phyloP scores from a whole-genome alignment of 2,888 invertebrate genomes.

The Melinaea marsaeus region DNA sequence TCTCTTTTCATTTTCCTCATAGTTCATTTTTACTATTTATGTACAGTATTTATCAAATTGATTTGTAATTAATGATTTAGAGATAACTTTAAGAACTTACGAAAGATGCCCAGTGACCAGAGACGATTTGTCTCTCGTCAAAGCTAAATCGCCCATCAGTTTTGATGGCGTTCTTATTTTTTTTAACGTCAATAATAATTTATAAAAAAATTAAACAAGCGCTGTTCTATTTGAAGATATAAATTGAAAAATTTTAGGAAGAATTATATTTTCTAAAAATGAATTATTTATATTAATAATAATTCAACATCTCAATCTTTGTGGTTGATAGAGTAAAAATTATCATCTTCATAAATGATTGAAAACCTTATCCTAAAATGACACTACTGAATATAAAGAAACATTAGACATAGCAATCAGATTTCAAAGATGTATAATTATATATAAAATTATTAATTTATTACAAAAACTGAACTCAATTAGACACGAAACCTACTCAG shows the following conservation, averaged over 20 bases:
- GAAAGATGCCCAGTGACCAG: conserved; percentile 11
- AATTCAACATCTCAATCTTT: too few species aligned
- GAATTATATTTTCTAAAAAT: not conserved
- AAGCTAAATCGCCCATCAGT: conserved; percentile 36
- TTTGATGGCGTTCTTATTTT: conserved; percentile 32
- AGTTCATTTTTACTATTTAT: not conserved
- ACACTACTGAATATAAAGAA: too few species aligned
- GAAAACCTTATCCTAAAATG: too few species aligned
- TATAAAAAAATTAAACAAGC: not conserved
- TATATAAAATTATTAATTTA: not conserved
- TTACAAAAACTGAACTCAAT: not conserved
- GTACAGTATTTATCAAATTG: not conserved
- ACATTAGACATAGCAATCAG: not conserved
- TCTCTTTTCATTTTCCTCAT: too few species aligned
- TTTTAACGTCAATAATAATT: conserved; percentile 17
- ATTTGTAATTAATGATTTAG: not conserved
- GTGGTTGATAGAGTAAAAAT: too few species aligned
- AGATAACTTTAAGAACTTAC: not conserved
- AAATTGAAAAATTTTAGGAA: not conserved
- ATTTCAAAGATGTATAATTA: not conserved
- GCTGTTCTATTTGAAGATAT: not conserved
- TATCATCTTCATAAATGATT: too few species aligned
- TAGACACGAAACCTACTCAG: conserved; percentile 18
- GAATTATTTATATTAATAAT: too few species aligned
- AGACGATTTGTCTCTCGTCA: conserved; percentile 16